Base-by-base conservation (phyloP, 2,888 invertebrate species). In the Campoplex capitator region DNA sequence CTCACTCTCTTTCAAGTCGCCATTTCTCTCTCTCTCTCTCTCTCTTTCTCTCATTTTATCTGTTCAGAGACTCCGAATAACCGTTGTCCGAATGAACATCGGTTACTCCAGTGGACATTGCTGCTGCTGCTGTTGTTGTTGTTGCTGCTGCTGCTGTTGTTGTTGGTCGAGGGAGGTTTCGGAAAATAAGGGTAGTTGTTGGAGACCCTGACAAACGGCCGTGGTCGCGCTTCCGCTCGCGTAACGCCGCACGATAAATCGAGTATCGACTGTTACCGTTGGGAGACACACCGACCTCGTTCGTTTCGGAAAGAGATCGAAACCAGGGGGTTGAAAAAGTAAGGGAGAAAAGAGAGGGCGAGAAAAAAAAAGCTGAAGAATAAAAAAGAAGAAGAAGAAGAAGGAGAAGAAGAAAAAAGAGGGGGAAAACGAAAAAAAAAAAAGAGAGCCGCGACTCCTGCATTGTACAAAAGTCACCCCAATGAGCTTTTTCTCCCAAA, bases 161-260 rank as follows among this genome's bases (percentile, higher is more conserved):
- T 74, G 74, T 54, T 67, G 62, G 9, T 51, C 23, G 18, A 23
- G 74, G 68, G 32, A 70, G 82, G 45, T 42, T 48, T 42, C 28
- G 35, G 56, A 35, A 62, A 71, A 45, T 48, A 45, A 65, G 74
- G 77, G 73, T 84, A 77, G 86, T 11, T 42, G 67, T 51, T 67
- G 54, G 38, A 48, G 23, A 51, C 58, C 67, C 80, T 83, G 88
- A 88, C 88, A 88, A 88, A 88, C 86, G 85, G 81, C 78, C 88
- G 82, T 51, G 86, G 87, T 88, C 88, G 83, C 84, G 81, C 84
- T 84, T 85, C 82, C 88, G 88, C 83, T 88, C 86, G 88, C 79
- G 86, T 81, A 83, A 86, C 88, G 86, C 86, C 88, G 68, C 82
- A 88, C 86, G 78, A 88, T 88, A 88, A 88, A 88, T 88, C 88